These are phyloP conservation scores for Trogon melanurus DNA, from an alignment of 2,113 vertebrate genomes.

Conservation along the genomic window DNA sequence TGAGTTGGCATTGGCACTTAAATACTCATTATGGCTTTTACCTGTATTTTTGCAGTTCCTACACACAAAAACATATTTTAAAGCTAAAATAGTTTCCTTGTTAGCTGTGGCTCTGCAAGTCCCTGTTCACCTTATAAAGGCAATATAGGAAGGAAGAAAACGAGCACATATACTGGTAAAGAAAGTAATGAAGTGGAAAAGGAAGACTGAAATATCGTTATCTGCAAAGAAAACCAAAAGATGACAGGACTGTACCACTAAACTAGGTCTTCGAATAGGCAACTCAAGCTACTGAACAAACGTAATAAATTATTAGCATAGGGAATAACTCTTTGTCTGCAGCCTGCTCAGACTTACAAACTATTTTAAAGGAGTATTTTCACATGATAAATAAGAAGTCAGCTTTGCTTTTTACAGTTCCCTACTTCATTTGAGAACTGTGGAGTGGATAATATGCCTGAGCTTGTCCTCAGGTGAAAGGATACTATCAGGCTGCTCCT, in stretches of 20 bases:
- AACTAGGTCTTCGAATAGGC: not conserved
- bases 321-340: not conserved
- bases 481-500: not conserved
- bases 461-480: not conserved
- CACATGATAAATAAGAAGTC: not conserved
- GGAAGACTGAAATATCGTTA: not conserved
- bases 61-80: not conserved
- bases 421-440: not conserved
- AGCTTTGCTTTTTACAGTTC: not conserved
- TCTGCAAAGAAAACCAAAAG: not conserved
- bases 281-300: not conserved
- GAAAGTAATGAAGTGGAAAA: not conserved
- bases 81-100: not conserved
- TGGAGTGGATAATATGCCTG: not conserved
- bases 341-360: not conserved
- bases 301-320: not conserved
- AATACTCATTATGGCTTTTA: not conserved
- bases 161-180: not conserved
- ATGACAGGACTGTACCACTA: not conserved
- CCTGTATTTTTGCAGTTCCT: not conserved
- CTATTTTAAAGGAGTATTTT: not conserved
- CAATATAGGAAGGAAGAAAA: not conserved
- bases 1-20: not conserved
- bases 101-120: not conserved
- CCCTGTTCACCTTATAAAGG: not conserved